Conservation (phyloP, 2,888 invertebrate genomes). For the Augochlorella aurata region DNA sequence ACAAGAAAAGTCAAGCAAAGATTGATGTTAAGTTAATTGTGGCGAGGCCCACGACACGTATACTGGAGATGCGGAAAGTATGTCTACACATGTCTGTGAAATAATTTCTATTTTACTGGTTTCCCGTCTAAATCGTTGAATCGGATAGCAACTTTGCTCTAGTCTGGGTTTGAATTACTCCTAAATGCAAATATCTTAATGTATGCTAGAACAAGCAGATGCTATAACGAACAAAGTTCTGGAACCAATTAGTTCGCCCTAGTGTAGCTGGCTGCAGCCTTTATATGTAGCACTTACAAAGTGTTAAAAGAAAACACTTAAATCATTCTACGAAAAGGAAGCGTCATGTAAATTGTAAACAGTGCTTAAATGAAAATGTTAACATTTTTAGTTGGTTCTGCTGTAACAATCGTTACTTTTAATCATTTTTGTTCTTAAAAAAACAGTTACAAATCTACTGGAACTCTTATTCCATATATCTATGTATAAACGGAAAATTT, state of each 20-base stretch:
- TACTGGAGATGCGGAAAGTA: too few species aligned
- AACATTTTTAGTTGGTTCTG: too few species aligned
- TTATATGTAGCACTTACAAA: background rate
- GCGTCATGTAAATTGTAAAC: background rate
- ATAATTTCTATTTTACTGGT: background rate
- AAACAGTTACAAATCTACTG: too few species aligned
- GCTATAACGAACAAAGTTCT: background rate
- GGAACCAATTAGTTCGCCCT: background rate
- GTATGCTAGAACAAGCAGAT: background rate
- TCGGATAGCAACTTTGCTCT: background rate
- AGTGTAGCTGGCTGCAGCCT: background rate
- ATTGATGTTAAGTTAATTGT: too few species aligned
- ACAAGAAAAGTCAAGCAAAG: background rate
- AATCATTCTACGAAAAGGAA: background rate
- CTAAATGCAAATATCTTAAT: constrained; percentile 8
- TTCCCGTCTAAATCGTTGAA: background rate
- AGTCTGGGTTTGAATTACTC: background rate
- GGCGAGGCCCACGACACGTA: too few species aligned
- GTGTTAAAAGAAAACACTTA: background rate
- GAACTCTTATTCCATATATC: too few species aligned
- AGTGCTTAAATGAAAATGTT: too few species aligned
- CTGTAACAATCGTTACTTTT: too few species aligned
- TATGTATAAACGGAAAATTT: too few species aligned
- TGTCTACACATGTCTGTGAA: too few species aligned
- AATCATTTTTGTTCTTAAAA: too few species aligned